Evolutionary conservation across 2,888 invertebrate species (phyloP).

Genomic region (Dryococelus australis): DNA sequence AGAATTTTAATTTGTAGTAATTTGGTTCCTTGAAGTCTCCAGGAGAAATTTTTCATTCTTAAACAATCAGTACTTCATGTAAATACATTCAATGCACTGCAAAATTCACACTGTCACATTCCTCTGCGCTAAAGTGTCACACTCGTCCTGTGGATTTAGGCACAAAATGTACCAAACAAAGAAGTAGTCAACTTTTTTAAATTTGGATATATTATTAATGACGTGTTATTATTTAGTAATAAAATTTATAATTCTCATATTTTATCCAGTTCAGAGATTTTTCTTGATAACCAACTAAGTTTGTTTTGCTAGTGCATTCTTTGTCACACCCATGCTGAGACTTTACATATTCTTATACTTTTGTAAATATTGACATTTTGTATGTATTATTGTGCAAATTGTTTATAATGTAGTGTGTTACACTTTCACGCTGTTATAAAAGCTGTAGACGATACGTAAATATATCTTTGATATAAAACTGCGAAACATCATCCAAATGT

Average conservation of each 20-base stretch:
- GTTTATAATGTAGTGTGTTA: too few species aligned
- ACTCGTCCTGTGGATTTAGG: neutral
- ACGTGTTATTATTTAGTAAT: neutral
- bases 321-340: neutral
- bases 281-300: neutral
- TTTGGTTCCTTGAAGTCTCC: too few species aligned
- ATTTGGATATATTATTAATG: neutral
- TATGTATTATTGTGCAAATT: too few species aligned
- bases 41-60: too few species aligned
- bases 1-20: neutral
- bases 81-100: neutral
- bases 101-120: conserved; percentile 16
- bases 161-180: neutral
- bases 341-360: neutral
- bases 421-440: too few species aligned
- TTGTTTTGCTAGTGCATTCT: neutral
- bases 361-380: neutral
- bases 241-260: neutral
- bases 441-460: too few species aligned
- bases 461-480: too few species aligned
- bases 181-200: neutral
- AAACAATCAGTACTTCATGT: too few species aligned
- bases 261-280: conserved; percentile 13
- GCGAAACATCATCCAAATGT: too few species aligned
- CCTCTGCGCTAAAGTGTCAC: neutral